phyloP scores from a whole-genome alignment of 2,797 vertebrate genomes.

The Hyperoplus lanceolatus region DNA sequence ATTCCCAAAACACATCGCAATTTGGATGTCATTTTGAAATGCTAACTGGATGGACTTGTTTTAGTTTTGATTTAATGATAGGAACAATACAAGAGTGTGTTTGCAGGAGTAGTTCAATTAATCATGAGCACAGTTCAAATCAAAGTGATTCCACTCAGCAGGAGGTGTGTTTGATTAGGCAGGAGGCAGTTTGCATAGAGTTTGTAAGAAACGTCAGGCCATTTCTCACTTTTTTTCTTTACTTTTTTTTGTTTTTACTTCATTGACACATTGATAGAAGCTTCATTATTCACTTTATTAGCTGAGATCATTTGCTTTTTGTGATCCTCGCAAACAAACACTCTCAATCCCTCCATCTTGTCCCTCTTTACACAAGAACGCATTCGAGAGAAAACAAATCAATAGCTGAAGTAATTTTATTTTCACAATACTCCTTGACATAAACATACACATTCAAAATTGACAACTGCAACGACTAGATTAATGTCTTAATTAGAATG shows the following conservation, averaged over 20 bases:
- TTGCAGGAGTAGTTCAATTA: conserved; percentile 45
- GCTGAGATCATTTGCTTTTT: conserved; percentile 26
- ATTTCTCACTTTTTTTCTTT: background rate
- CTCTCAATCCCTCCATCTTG: background rate
- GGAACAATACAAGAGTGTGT: conserved; percentile 23
- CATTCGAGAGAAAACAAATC: background rate
- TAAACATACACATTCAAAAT: conserved; percentile 4
- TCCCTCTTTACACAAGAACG: conserved; percentile 1
- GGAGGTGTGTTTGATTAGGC: conserved; percentile 45
- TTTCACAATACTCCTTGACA: background rate
- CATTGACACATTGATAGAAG: conserved; percentile 1
- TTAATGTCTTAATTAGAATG: conserved; percentile 38
- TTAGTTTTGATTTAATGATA: conserved; percentile 33
- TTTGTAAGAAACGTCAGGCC: conserved; percentile 2
- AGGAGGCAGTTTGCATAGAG: conserved; percentile 15
- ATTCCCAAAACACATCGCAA: background rate
- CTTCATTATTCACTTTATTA: conserved; percentile 22
- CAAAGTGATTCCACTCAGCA: conserved; percentile 46
- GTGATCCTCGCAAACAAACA: conserved; percentile 23
- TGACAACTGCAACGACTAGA: conserved; percentile 21
- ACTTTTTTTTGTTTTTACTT: background rate
- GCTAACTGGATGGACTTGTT: background rate
- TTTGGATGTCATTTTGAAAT: conserved; percentile 7
- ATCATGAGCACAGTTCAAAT: conserved; percentile 43
- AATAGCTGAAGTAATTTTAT: conserved; percentile 10